Conservation (phyloP, 2,888 invertebrate species). For the Lithophane ornitopus region DNA sequence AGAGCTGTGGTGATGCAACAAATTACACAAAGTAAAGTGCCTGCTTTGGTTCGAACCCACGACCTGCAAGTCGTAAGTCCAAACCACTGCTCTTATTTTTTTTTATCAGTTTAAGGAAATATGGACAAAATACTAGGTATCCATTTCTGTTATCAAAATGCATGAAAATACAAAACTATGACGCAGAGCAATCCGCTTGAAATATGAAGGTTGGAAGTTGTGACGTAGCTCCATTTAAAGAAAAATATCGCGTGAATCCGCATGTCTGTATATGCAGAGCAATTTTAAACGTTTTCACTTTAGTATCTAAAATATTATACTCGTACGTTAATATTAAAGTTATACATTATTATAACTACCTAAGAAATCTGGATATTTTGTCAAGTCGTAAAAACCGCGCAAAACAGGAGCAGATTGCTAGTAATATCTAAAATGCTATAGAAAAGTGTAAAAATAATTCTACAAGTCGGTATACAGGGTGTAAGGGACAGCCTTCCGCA, state of each 20-base stretch:
- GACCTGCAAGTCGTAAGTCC: too few relatives aligned
- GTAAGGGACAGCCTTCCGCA: too few relatives aligned
- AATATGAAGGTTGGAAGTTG: constrained; percentile 2
- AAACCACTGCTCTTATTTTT: too few relatives aligned
- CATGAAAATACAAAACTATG: constrained; percentile 11
- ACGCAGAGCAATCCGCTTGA: constrained; percentile 10
- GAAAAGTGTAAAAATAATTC: too few relatives aligned
- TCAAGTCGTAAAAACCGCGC: too few relatives aligned
- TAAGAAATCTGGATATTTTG: too few relatives aligned
- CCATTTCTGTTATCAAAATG: not conserved
- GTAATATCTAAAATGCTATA: not conserved
- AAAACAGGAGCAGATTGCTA: too few relatives aligned
- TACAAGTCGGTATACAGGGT: too few relatives aligned
- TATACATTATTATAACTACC: too few relatives aligned
- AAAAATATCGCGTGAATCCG: not conserved
- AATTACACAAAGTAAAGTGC: not conserved
- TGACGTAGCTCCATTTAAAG: constrained; percentile 7
- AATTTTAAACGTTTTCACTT: not conserved
- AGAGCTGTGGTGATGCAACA: not conserved
- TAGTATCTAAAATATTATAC: not conserved
- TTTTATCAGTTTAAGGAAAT: not conserved
- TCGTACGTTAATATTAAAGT: too few relatives aligned
- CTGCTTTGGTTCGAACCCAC: too few relatives aligned
- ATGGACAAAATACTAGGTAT: not conserved
- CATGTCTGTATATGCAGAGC: not conserved